phyloP scores from a whole-genome alignment of 1,140 invertebrate genomes.

The Nephotettix cincticeps region DNA sequence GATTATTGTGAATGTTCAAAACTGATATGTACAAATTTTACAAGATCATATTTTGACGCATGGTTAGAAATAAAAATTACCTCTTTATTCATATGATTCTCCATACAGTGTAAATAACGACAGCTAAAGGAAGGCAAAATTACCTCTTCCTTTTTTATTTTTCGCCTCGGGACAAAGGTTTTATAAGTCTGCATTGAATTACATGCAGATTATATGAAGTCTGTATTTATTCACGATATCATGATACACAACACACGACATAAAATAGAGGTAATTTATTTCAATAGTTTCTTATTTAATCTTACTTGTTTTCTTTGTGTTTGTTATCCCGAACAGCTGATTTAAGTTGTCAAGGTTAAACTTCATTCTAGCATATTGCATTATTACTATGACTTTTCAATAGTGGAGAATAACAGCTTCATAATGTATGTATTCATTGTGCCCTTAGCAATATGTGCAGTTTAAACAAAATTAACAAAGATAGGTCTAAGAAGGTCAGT shows the following conservation, averaged over 20 bases:
- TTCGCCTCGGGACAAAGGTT: background rate
- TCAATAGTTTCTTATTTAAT: background rate
- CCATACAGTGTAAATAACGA: too few relatives aligned
- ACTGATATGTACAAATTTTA: too few relatives aligned
- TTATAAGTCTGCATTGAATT: background rate
- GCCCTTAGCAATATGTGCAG: background rate
- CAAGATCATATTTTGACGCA: too few relatives aligned
- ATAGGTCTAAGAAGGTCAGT: constrained; percentile 5
- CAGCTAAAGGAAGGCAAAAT: too few relatives aligned
- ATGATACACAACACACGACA: constrained; percentile 36
- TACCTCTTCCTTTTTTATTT: too few relatives aligned
- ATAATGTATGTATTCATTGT: background rate
- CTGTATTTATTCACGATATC: constrained; percentile 23
- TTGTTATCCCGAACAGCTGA: background rate
- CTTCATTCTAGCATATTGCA: background rate
- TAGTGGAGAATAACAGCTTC: background rate
- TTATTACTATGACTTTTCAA: background rate
- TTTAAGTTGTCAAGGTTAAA: background rate
- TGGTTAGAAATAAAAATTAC: too few relatives aligned
- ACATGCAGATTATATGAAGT: constrained; percentile 3
- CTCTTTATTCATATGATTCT: too few relatives aligned
- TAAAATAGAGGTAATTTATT: constrained; percentile 32
- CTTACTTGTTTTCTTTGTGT: background rate
- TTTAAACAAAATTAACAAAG: background rate
- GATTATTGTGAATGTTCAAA: too few relatives aligned